A percentile compares a stretch with the other conserved stretches of the same genome.
Evolutionary conservation across 1,140 invertebrate species (phyloP).

Genomic region (Calliopsis andreniformis): DNA sequence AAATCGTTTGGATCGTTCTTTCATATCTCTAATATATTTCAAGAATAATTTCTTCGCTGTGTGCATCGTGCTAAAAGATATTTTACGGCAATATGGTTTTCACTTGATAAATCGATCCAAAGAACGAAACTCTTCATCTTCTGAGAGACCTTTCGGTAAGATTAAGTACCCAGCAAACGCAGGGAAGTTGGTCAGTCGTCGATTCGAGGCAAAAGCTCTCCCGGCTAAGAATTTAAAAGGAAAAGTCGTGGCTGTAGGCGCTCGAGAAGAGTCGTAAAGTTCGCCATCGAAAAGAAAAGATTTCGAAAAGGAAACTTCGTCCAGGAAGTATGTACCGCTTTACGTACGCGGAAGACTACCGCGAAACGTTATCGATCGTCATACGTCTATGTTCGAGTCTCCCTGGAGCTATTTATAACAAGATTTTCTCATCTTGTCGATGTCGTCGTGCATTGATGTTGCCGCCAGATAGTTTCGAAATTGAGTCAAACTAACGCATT

Average conservation of each 20-base stretch:
- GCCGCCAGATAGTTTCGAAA: slow-evolving; percentile 6
- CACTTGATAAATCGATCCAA: not conserved
- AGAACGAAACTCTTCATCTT: slow-evolving; percentile 21
- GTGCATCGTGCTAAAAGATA: not conserved
- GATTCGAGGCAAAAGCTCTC: slow-evolving; percentile 18
- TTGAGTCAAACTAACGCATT: not conserved
- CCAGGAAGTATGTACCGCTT: not conserved
- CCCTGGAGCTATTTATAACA: slow-evolving; percentile 14
- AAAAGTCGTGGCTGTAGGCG: slow-evolving; percentile 29
- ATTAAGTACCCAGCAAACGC: slow-evolving; percentile 45
- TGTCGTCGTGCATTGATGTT: not conserved
- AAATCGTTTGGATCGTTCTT: not conserved
- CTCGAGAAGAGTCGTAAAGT: slow-evolving; percentile 35
- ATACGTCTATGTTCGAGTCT: not conserved
- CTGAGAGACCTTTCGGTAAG: slow-evolving; percentile 13
- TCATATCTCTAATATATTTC: not conserved
- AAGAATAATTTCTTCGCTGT: not conserved
- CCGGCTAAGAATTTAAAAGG: slow-evolving; percentile 49
- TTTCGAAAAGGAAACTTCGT: slow-evolving; percentile 7
- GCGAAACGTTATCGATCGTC: slow-evolving; percentile 46
- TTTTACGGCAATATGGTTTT: not conserved
- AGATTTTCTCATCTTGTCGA: not conserved
- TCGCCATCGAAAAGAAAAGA: slow-evolving; percentile 20
- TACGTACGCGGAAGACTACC: not conserved
- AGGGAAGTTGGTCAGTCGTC: slow-evolving; percentile 36